These are phyloP conservation scores for Leucoma salicis DNA, from an alignment of 2,888 invertebrate species.

Conservation along the genomic window DNA sequence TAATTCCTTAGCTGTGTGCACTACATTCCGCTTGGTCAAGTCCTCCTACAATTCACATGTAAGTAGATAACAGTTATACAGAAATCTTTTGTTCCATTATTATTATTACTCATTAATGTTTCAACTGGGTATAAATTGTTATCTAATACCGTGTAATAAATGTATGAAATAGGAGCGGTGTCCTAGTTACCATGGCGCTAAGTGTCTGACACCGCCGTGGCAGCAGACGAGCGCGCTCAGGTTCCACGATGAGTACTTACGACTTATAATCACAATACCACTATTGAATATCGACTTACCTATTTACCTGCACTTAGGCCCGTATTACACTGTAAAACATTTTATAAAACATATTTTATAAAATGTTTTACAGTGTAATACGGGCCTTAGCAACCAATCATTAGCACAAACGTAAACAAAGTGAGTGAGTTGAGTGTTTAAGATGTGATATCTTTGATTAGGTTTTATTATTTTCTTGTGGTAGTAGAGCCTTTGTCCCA, in stretches of 20 bases:
- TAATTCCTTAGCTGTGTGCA: conserved; percentile 35
- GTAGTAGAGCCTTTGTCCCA: too few species aligned
- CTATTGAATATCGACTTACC: too few species aligned
- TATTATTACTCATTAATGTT: neutral
- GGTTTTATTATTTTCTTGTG: too few species aligned
- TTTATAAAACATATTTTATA: too few species aligned
- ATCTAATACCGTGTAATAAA: conserved; percentile 28
- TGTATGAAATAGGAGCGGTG: conserved; percentile 39
- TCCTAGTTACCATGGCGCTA: conserved; percentile 57
- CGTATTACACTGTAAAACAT: too few species aligned
- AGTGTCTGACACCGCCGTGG: conserved; percentile 14
- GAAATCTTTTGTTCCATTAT: conserved; percentile 14
- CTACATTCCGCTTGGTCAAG: conserved; percentile 31
- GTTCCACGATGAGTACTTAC: conserved; percentile 33
- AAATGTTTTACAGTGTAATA: too few species aligned
- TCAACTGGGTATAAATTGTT: conserved; percentile 2
- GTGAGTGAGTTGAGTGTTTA: too few species aligned
- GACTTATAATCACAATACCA: too few species aligned
- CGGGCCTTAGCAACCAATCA: too few species aligned
- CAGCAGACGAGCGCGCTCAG: conserved; percentile 17
- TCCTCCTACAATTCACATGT: conserved; percentile 44
- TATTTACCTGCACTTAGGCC: too few species aligned
- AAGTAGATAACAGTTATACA: conserved; percentile 34
- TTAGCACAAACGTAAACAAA: too few species aligned
- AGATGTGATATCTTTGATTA: too few species aligned